Evolutionary conservation across 2,888 invertebrate genomes (phyloP).

Genomic region (Pharmacophagus antenor): DNA sequence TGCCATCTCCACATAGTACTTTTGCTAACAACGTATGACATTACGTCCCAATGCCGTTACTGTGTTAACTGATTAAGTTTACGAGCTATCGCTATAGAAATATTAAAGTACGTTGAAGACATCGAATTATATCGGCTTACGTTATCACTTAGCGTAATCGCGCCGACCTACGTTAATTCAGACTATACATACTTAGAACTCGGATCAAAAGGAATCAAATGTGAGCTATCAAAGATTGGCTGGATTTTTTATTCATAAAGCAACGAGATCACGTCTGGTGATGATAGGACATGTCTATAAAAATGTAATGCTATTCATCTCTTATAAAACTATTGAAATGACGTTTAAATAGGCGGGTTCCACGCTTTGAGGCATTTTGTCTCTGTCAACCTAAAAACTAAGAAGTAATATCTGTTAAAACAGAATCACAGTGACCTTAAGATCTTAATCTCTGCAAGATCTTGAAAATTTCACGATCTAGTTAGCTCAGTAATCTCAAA

Average conservation of each 20-base stretch:
- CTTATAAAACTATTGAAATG: too few relatives aligned
- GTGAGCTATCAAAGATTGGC: background rate
- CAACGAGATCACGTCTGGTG: too few relatives aligned
- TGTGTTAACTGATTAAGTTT: constrained; percentile 40
- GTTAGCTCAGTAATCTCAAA: too few relatives aligned
- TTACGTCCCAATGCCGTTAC: constrained; percentile 20
- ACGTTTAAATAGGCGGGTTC: too few relatives aligned
- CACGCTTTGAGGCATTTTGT: too few relatives aligned
- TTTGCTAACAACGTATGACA: constrained; percentile 13
- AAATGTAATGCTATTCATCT: too few relatives aligned
- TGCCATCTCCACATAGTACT: background rate
- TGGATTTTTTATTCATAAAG: background rate
- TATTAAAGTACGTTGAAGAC: constrained; percentile 76
- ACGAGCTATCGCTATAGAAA: constrained; percentile 61
- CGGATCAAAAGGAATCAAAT: constrained; percentile 22
- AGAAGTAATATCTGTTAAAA: too few relatives aligned
- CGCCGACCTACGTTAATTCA: constrained; percentile 52
- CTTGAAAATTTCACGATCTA: too few relatives aligned
- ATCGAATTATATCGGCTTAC: constrained; percentile 67
- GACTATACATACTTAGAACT: constrained; percentile 55
- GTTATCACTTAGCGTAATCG: constrained; percentile 57
- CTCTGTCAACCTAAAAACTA: too few relatives aligned
- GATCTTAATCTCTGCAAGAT: too few relatives aligned
- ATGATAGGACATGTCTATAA: too few relatives aligned
- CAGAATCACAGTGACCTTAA: too few relatives aligned